These are phyloP conservation scores for Aratinga solstitialis DNA, from an alignment of 2,797 vertebrate genomes.

Conservation along the genomic window DNA sequence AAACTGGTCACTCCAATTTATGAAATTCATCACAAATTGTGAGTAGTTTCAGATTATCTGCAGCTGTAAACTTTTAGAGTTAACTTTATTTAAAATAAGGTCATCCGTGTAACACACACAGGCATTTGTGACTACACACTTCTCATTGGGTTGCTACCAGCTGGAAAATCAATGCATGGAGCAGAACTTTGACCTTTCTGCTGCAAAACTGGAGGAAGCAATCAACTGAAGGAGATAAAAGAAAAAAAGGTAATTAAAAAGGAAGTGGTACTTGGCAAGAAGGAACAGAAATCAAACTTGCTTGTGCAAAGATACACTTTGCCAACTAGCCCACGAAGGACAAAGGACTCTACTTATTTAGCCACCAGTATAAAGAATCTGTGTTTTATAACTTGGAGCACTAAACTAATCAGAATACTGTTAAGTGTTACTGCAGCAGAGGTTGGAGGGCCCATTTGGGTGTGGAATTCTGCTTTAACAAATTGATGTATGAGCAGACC, in stretches of 20 bases:
- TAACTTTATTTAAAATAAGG: neutral
- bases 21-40: neutral
- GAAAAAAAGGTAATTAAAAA: neutral
- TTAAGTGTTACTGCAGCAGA: neutral
- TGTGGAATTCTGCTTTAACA: neutral
- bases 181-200: neutral
- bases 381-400: neutral
- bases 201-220: neutral
- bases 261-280: neutral
- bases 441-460: neutral
- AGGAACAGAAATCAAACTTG: neutral
- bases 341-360: neutral
- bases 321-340: neutral
- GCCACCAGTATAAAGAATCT: neutral
- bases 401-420: neutral
- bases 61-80: neutral
- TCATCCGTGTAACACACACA: neutral
- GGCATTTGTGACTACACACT: neutral
- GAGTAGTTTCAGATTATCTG: neutral
- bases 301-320: neutral
- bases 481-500: neutral
- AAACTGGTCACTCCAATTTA: neutral
- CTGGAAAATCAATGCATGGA: neutral
- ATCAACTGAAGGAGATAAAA: neutral
- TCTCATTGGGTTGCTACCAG: neutral